Percentiles rank a stretch among this genome's conserved stretches.
Evolutionary conservation across 2,888 invertebrate species (phyloP).

Genomic region (Boloria selene): DNA sequence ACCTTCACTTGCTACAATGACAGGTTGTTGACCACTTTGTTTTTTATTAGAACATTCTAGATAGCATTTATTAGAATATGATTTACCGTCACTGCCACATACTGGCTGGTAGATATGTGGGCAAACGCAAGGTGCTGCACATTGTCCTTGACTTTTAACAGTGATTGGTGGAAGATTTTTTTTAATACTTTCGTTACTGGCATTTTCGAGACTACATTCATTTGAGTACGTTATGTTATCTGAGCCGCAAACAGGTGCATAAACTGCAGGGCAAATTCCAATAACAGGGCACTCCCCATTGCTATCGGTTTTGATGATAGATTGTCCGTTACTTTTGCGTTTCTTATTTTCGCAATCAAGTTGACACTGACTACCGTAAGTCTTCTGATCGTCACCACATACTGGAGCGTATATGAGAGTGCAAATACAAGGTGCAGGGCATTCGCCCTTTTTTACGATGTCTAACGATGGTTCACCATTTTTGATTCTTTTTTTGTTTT

Average conservation of each 20-base stretch:
- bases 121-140: conserved; percentile 24
- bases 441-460: conserved; percentile 43
- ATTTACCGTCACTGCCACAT: conserved; percentile 39
- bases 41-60: conserved; percentile 40
- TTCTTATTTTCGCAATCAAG: conserved; percentile 36
- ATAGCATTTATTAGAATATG: conserved; percentile 44
- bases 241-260: conserved; percentile 40
- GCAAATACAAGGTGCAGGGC: conserved; percentile 35
- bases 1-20: neutral
- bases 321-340: conserved; percentile 24
- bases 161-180: conserved; percentile 18
- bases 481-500: conserved; percentile 26
- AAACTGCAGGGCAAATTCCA: conserved; percentile 28
- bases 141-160: conserved; percentile 28
- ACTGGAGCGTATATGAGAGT: conserved; percentile 29
- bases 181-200: conserved; percentile 30
- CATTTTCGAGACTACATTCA: conserved; percentile 41
- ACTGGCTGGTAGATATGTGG: conserved; percentile 26
- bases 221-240: conserved; percentile 38
- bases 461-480: neutral
- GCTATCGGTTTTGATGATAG: conserved; percentile 2
- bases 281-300: conserved; percentile 24
- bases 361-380: conserved; percentile 39
- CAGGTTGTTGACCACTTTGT: neutral
- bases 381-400: conserved; percentile 41